These are phyloP conservation scores for Apoda limacodes DNA, from an alignment of 2,888 invertebrate genomes.

Conservation along the genomic window DNA sequence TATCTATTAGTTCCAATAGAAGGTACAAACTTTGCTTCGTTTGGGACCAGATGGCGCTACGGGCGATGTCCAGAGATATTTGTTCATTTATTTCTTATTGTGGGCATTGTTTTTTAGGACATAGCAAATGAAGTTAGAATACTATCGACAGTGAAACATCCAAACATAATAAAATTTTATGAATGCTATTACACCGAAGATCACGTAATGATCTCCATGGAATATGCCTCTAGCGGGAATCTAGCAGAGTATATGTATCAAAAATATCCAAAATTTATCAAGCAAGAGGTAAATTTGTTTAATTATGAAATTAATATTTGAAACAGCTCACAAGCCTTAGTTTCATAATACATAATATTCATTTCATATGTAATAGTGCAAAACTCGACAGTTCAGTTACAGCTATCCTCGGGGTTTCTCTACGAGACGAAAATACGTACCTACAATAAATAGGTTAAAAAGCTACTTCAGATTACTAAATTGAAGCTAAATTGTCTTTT, in stretches of 20 bases:
- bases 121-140: conserved; percentile 80
- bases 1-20: no score
- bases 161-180: conserved; percentile 80
- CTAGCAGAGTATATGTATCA: conserved; percentile 76
- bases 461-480: no score
- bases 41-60: no score
- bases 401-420: no score
- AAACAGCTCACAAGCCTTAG: not conserved
- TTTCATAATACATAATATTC: no score
- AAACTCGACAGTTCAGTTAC: no score
- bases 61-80: no score
- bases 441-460: no score
- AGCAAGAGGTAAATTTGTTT: conserved; percentile 65
- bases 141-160: conserved; percentile 76
- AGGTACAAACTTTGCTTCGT: no score
- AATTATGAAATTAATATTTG: not conserved
- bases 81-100: not conserved
- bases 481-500: no score
- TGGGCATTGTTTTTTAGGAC: conserved; percentile 36
- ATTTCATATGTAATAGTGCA: not conserved
- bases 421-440: not conserved
- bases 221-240: conserved; percentile 84
- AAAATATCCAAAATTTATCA: conserved; percentile 61
- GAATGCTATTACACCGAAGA: conserved; percentile 75
- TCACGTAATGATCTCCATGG: conserved; percentile 83